Evolutionary conservation across 2,113 vertebrate genomes (phyloP).

Genomic region (Dasyprocta punctata): DNA sequence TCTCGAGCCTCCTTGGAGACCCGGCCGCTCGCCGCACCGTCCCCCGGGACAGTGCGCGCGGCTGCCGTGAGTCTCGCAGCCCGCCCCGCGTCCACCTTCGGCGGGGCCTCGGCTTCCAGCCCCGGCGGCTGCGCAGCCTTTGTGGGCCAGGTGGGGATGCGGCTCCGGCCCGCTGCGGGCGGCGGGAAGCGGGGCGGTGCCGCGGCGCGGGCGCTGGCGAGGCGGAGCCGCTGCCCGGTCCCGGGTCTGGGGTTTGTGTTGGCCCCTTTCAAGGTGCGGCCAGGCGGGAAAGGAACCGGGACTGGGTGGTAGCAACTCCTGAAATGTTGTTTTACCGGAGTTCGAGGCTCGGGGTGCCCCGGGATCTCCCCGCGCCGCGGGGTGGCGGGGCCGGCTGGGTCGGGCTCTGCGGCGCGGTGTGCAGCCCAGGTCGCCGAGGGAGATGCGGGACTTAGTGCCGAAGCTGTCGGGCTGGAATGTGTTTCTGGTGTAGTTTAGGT

Average conservation of each 20-base stretch:
- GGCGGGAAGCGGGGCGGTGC: not conserved
- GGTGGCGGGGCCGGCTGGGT: not conserved
- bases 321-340: not conserved
- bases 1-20: not conserved
- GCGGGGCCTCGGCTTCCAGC: not conserved
- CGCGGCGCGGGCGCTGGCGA: not conserved
- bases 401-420: not conserved
- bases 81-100: not conserved
- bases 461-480: slow-evolving; percentile 29
- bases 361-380: not conserved
- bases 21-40: not conserved
- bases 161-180: not conserved
- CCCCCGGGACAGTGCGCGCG: not conserved
- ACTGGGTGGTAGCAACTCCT: not conserved
- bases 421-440: not conserved
- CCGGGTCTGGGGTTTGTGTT: not conserved
- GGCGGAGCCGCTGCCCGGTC: not conserved
- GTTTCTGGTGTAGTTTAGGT: slow-evolving; percentile 54
- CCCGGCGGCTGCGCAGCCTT: not conserved
- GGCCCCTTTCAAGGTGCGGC: not conserved
- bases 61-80: not conserved
- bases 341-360: not conserved
- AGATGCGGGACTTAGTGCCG: slow-evolving; percentile 43
- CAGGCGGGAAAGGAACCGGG: not conserved
- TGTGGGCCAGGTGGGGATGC: slow-evolving; percentile 43